Conservation (phyloP, 2,797 vertebrate genomes). For the Smutsia gigantea region DNA sequence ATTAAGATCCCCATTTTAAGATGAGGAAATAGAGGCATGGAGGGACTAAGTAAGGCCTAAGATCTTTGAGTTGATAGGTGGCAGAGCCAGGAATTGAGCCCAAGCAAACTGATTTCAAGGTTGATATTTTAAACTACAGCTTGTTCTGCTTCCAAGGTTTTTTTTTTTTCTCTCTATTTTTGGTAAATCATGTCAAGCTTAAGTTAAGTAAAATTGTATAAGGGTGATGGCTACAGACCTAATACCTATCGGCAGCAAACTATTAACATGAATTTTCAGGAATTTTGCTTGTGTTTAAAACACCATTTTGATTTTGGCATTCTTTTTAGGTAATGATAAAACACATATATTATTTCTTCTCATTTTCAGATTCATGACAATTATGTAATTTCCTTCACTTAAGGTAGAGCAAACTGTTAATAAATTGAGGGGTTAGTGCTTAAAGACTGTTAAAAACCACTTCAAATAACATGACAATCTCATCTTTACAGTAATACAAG, state of each 20-base stretch:
- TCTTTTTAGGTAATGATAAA: slow-evolving; percentile 53
- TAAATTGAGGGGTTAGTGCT: slow-evolving; percentile 76
- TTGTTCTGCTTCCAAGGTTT: neutral
- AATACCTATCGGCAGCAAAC: neutral
- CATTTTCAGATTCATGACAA: slow-evolving; percentile 73
- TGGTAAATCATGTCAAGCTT: neutral
- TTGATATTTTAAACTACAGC: slow-evolving; percentile 19
- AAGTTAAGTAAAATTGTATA: neutral
- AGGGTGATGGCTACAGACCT: neutral
- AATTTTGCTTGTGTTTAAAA: slow-evolving; percentile 53
- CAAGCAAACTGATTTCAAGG: neutral
- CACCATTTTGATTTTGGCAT: slow-evolving; percentile 4
- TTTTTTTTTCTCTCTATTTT: neutral
- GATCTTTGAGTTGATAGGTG: neutral
- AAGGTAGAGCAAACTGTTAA: slow-evolving; percentile 76
- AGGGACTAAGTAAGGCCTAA: neutral
- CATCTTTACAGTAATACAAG: slow-evolving; percentile 80
- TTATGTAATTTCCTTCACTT: slow-evolving; percentile 70
- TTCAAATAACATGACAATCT: slow-evolving; percentile 82
- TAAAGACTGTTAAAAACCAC: slow-evolving; percentile 81
- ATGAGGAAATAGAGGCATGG: neutral
- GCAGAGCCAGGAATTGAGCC: neutral
- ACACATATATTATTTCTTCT: slow-evolving; percentile 54
- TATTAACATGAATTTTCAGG: neutral
- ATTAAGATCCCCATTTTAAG: neutral